Conservation (phyloP, 2,113 vertebrate genomes). For the Sinocyclocheilus anophthalmus region DNA sequence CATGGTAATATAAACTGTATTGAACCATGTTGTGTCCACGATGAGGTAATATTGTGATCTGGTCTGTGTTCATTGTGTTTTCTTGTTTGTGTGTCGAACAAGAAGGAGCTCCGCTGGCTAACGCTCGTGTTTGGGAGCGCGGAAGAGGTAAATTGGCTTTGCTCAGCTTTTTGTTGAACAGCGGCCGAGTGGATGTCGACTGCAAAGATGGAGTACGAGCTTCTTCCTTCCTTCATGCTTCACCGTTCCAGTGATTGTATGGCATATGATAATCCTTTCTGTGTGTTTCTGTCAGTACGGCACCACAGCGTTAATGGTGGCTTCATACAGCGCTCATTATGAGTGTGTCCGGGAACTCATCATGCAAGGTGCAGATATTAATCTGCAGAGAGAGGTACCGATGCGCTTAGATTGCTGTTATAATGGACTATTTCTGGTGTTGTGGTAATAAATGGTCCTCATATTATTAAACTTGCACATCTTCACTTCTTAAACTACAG, state of each 20-base stretch:
- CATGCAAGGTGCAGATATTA: conserved; percentile 95
- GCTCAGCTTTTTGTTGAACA: conserved; percentile 93
- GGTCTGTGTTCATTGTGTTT: no score
- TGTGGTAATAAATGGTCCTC: neutral
- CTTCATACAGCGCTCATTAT: conserved; percentile 88
- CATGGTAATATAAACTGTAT: neutral
- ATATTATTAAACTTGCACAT: neutral
- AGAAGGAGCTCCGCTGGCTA: conserved; percentile 98
- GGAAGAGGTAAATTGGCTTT: conserved; percentile 93
- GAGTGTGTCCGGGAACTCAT: conserved; percentile 89
- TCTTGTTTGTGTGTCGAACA: conserved; percentile 66
- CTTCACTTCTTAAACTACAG: neutral
- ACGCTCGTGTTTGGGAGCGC: conserved; percentile 94
- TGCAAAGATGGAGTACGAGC: conserved; percentile 94
- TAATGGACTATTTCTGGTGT: neutral
- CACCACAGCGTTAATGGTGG: conserved; percentile 94
- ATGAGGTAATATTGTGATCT: no score
- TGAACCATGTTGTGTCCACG: no score
- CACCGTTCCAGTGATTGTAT: neutral
- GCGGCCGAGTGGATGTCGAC: conserved; percentile 93
- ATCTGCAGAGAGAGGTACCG: conserved; percentile 92
- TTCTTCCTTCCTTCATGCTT: neutral
- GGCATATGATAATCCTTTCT: neutral
- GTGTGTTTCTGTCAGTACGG: conserved; percentile 79
- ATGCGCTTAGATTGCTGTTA: neutral